Percentiles rank a stretch among this genome's conserved stretches.
Conservation (phyloP, 2,797 vertebrate genomes). For the Muraenolepis orangiensis region DNA sequence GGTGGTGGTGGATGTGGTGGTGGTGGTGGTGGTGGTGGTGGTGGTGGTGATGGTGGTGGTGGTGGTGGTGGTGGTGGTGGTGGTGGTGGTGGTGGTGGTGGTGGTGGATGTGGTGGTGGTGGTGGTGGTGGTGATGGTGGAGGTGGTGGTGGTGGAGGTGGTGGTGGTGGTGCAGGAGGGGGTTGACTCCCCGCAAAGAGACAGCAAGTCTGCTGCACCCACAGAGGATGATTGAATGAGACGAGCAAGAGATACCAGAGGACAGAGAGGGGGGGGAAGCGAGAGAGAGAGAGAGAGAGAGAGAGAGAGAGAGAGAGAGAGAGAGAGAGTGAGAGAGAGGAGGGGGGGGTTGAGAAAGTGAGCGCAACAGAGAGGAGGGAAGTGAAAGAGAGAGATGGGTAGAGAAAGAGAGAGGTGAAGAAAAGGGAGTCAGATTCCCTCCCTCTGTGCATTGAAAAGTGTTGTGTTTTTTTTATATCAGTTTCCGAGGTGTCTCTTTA, state of each 20-base stretch:
- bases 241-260: not conserved
- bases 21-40: conserved; percentile 18
- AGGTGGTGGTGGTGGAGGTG: conserved; percentile 1
- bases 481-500: not conserved
- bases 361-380: not conserved
- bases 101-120: conserved; percentile 18
- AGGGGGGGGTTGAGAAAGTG: not conserved
- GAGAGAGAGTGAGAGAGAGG: not conserved
- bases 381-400: too few species aligned
- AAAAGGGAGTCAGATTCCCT: not conserved
- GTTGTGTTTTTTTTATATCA: not conserved
- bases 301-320: not conserved
- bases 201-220: not conserved
- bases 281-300: not conserved
- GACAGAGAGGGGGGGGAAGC: not conserved
- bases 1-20: too few species aligned
- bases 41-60: not conserved
- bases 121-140: conserved; percentile 19
- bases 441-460: not conserved
- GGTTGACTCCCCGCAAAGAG: not conserved
- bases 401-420: not conserved
- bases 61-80: conserved; percentile 26
- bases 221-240: not conserved
- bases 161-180: too few species aligned
- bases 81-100: too few species aligned